Evolutionary conservation across 2,888 invertebrate species (phyloP).

Genomic region (Paralinhomoeus sp.): DNA sequence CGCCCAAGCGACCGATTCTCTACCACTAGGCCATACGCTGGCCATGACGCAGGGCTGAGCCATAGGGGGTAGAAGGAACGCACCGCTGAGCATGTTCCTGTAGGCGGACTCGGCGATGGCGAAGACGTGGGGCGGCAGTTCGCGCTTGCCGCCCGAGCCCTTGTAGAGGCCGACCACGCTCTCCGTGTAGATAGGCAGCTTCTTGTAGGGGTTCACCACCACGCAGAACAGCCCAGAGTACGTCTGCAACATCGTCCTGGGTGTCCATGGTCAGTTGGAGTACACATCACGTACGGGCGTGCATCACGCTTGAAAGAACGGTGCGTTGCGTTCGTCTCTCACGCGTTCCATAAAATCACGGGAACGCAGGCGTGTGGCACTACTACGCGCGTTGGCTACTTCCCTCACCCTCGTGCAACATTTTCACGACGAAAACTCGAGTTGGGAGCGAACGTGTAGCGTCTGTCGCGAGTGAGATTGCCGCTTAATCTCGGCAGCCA

Average conservation of each 20-base stretch:
- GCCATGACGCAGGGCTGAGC: background rate
- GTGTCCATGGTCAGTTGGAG: background rate
- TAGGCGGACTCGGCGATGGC: conserved; percentile 98
- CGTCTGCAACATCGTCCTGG: conserved; percentile 78
- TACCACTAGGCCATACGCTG: too few relatives aligned
- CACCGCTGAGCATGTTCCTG: conserved; percentile 94
- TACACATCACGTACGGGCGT: background rate
- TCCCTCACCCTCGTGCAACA: background rate
- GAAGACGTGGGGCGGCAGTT: conserved; percentile 78
- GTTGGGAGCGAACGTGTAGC: too few relatives aligned
- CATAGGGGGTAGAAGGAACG: conserved; percentile 6
- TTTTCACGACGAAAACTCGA: background rate
- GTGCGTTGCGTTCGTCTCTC: background rate
- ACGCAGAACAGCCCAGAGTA: too few relatives aligned
- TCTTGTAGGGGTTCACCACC: conserved; percentile 89
- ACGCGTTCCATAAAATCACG: background rate
- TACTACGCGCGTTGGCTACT: background rate
- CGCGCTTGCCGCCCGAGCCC: conserved; percentile 57
- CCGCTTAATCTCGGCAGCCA: too few relatives aligned
- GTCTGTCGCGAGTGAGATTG: too few relatives aligned
- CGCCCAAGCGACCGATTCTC: background rate
- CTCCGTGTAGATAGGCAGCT: conserved; percentile 95
- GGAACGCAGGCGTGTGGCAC: background rate
- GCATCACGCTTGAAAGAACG: background rate
- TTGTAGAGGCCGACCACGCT: conserved; percentile 98